Evolutionary conservation across 2,888 invertebrate genomes (phyloP).

Genomic region (Endomychus coccineus): DNA sequence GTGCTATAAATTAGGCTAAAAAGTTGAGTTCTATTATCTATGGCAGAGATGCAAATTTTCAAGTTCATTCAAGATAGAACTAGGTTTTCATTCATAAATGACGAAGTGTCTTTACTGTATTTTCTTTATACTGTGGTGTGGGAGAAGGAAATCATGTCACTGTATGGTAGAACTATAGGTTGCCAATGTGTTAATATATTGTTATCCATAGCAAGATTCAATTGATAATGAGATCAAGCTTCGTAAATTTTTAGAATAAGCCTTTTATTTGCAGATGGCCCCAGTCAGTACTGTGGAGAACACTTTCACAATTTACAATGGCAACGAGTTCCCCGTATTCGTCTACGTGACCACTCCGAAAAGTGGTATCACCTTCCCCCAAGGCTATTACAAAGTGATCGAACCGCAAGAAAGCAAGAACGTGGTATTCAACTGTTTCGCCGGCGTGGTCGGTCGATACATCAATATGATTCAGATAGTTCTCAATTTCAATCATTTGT

Average conservation of each 20-base stretch:
- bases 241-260: background rate
- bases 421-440: constrained; percentile 28
- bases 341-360: constrained; percentile 23
- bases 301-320: constrained; percentile 36
- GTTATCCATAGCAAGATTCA: background rate
- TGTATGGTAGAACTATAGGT: too few species aligned
- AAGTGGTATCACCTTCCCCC: constrained; percentile 25
- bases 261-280: constrained; percentile 27
- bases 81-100: too few species aligned
- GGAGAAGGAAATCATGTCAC: too few species aligned
- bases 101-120: too few species aligned
- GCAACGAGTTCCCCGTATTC: constrained; percentile 38
- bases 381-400: constrained; percentile 23
- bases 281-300: constrained; percentile 31
- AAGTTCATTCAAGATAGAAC: too few species aligned
- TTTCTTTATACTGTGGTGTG: too few species aligned
- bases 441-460: constrained; percentile 32
- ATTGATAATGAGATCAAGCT: background rate
- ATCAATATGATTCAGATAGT: constrained; percentile 39
- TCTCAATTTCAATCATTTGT: constrained; percentile 42
- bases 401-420: constrained; percentile 19
- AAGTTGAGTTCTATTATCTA: too few species aligned
- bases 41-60: too few species aligned
- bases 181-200: too few species aligned
- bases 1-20: too few species aligned